Percentiles rank a stretch among this genome's conserved stretches.
Conservation (phyloP, 2,797 vertebrate genomes). For the Eulemur coronatus region DNA sequence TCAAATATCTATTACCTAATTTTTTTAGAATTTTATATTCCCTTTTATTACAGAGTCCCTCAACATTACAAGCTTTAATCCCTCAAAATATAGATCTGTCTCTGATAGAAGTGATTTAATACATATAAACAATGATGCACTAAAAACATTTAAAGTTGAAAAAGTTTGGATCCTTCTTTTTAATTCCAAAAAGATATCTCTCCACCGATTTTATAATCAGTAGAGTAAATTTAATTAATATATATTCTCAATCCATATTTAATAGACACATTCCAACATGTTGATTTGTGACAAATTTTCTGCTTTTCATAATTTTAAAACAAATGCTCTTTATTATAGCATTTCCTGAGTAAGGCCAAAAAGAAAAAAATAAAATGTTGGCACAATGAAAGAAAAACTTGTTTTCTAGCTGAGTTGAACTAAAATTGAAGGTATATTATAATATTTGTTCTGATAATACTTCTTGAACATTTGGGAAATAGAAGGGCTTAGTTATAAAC, state of each 20-base stretch:
- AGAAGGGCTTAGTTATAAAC: constrained; percentile 29
- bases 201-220: neutral
- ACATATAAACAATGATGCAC: neutral
- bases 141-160: constrained; percentile 1
- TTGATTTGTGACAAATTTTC: neutral
- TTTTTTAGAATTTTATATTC: constrained; percentile 2
- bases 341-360: neutral
- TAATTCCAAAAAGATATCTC: neutral
- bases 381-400: neutral
- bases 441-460: constrained; percentile 39
- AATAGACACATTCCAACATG: neutral
- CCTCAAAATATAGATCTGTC: neutral
- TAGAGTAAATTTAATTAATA: neutral
- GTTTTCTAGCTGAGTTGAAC: constrained; percentile 23
- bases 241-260: constrained; percentile 19
- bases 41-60: neutral
- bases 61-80: neutral
- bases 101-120: neutral
- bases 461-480: constrained; percentile 25
- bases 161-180: neutral
- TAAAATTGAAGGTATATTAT: constrained; percentile 39
- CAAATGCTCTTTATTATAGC: neutral
- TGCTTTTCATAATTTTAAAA: constrained; percentile 6
- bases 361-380: neutral
- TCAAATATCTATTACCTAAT: neutral